These are phyloP conservation scores for Scortum barcoo DNA, from an alignment of 2,113 vertebrate species.

Conservation along the genomic window DNA sequence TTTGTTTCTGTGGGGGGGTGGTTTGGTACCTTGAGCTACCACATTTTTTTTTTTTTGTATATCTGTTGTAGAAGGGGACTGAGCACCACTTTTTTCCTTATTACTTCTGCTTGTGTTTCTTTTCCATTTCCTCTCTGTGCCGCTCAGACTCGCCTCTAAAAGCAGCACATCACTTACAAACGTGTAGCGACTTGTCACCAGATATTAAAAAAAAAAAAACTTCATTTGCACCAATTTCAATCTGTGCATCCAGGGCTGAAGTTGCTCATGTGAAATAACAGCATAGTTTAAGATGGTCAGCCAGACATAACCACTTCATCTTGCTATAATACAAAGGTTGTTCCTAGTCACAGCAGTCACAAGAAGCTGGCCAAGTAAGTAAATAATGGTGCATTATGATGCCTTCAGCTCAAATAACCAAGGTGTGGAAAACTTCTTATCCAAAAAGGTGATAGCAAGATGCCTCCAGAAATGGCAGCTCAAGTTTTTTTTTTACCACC, in stretches of 20 bases:
- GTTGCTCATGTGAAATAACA: background rate
- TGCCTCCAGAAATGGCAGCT: conserved; percentile 32
- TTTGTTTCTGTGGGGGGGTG: background rate
- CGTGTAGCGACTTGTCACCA: background rate
- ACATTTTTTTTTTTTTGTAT: conserved; percentile 4
- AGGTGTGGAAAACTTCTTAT: background rate
- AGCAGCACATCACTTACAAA: background rate
- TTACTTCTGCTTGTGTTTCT: background rate
- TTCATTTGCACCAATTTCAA: background rate
- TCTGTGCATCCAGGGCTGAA: background rate
- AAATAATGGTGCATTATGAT: background rate
- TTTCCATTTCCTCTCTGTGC: background rate
- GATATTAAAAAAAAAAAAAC: background rate
- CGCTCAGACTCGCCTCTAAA: background rate
- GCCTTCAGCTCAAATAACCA: conserved; percentile 10
- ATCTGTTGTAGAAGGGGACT: background rate
- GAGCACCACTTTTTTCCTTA: background rate
- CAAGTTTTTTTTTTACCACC: conserved; percentile 6
- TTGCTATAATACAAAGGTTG: background rate
- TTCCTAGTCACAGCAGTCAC: background rate
- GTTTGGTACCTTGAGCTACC: background rate
- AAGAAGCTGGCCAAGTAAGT: conserved; percentile 6
- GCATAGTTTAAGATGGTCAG: background rate
- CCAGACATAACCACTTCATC: conserved; percentile 8
- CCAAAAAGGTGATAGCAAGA: background rate